Conservation (phyloP, 2,888 invertebrate species). For the Atrina japonica region DNA sequence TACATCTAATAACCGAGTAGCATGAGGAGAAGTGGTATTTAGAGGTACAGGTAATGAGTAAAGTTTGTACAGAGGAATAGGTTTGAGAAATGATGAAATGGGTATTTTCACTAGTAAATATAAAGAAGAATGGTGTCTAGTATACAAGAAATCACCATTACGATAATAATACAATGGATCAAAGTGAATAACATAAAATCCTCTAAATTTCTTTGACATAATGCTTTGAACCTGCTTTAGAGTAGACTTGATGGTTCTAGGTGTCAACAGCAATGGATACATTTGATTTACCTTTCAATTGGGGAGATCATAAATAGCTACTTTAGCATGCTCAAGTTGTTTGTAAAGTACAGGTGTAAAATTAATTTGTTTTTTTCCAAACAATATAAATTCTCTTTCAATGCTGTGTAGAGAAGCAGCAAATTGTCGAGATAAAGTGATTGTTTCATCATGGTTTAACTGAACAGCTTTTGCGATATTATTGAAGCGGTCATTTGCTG, state of each 20-base stretch:
- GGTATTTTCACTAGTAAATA: conserved; percentile 34
- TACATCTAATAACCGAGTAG: conserved; percentile 43
- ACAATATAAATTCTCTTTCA: conserved; percentile 1
- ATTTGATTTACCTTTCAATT: conserved; percentile 11
- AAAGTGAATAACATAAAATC: conserved; percentile 23
- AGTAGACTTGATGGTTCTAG: background rate
- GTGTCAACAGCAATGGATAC: conserved; percentile 17
- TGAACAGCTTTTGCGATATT: conserved; percentile 9
- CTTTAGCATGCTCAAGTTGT: conserved; percentile 3
- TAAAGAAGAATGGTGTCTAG: conserved; percentile 9
- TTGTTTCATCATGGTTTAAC: conserved; percentile 8
- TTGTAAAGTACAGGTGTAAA: conserved; percentile 5
- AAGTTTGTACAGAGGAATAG: conserved; percentile 38
- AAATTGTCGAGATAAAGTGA: conserved; percentile 5
- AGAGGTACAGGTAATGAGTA: conserved; percentile 44
- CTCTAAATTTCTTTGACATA: conserved; percentile 16
- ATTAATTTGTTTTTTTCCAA: conserved; percentile 18
- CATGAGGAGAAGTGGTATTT: conserved; percentile 46
- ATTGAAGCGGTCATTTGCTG: conserved; percentile 12
- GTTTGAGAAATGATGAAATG: conserved; percentile 37
- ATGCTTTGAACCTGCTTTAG: conserved; percentile 15
- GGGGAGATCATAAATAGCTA: conserved; percentile 13
- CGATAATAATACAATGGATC: conserved; percentile 23
- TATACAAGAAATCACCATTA: conserved; percentile 22
- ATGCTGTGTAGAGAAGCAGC: background rate